Evolutionary conservation across 2,113 vertebrate species (phyloP).

Genomic region (Lampris incognitus): DNA sequence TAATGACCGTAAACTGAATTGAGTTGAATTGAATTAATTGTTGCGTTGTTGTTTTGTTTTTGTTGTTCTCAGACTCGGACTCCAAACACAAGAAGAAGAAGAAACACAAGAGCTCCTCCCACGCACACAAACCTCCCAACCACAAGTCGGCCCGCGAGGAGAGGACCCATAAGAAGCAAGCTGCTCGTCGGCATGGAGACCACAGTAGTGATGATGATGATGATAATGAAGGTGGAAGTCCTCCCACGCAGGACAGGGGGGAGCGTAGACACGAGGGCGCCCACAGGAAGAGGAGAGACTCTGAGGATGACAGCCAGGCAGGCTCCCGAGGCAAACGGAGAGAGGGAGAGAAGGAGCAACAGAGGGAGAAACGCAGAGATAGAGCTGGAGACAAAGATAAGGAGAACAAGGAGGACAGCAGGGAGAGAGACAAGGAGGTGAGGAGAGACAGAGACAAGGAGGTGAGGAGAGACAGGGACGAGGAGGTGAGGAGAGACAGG

Average conservation of each 20-base stretch:
- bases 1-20: too few relatives aligned
- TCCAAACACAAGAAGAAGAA: conserved; percentile 65
- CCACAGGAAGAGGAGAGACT: conserved; percentile 26
- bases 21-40: too few relatives aligned
- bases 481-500: conserved; percentile 64
- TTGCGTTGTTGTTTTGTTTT: neutral
- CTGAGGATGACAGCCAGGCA: conserved; percentile 1
- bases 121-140: neutral
- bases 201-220: conserved; percentile 20
- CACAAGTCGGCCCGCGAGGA: conserved; percentile 44
- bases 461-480: conserved; percentile 14
- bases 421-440: neutral
- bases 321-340: conserved; percentile 15
- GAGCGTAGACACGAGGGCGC: conserved; percentile 17
- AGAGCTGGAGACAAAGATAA: neutral
- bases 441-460: too few relatives aligned
- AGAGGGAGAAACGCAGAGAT: conserved; percentile 64
- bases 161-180: conserved; percentile 39
- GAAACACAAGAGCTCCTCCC: conserved; percentile 49
- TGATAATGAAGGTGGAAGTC: neutral
- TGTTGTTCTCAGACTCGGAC: conserved; percentile 60
- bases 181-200: neutral
- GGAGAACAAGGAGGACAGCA: too few relatives aligned
- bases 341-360: conserved; percentile 59
- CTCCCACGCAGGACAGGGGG: conserved; percentile 6